Conservation (phyloP, 2,797 vertebrate genomes). For the Eulemur rubriventer region DNA sequence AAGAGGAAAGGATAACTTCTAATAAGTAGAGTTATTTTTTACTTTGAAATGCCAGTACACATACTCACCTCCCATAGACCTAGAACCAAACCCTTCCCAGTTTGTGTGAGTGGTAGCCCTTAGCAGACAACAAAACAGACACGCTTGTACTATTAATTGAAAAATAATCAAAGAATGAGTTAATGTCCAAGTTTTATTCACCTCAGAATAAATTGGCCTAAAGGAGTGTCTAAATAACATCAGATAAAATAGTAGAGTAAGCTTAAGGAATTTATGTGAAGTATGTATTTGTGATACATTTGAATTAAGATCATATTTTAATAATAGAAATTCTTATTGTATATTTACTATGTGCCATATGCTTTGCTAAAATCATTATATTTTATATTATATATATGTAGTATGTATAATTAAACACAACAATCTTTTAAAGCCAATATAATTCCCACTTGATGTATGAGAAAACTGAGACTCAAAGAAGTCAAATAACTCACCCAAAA, state of each 20-base stretch:
- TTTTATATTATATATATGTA: background rate
- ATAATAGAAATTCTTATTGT: background rate
- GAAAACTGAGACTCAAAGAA: background rate
- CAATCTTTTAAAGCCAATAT: background rate
- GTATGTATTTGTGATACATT: background rate
- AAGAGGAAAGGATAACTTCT: background rate
- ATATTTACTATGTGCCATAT: background rate
- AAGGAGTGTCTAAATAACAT: background rate
- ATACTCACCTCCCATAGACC: background rate
- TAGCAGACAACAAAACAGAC: background rate
- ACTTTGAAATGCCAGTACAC: background rate
- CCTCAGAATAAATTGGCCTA: background rate
- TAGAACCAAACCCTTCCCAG: background rate
- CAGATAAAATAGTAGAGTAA: background rate
- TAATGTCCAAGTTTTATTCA: background rate
- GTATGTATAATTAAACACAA: slow-evolving; percentile 9
- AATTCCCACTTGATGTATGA: background rate
- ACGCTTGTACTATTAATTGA: background rate
- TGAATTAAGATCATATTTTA: slow-evolving; percentile 9
- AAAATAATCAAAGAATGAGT: slow-evolving; percentile 4
- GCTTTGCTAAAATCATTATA: background rate
- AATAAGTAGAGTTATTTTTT: slow-evolving; percentile 7
- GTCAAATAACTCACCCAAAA: background rate
- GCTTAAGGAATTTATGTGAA: background rate
- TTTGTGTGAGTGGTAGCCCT: background rate